Conservation (phyloP, 2,797 vertebrate genomes). For the Melanotaenia parkinsoni region DNA sequence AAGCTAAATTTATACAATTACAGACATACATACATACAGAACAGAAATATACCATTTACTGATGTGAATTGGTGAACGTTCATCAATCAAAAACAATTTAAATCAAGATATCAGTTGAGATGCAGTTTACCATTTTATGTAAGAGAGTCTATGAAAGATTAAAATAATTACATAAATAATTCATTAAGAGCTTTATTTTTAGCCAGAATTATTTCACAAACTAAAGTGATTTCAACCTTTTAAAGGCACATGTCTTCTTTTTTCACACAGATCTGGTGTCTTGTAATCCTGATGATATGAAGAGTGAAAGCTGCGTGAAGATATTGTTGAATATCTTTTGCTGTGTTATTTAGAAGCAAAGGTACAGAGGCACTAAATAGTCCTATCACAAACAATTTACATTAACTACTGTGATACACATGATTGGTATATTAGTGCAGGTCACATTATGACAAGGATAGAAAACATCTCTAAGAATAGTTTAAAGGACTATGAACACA, state of each 20-base stretch:
- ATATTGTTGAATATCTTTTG: not conserved
- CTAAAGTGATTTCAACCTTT: not conserved
- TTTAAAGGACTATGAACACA: no score
- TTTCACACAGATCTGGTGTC: not conserved
- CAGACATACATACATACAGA: no score
- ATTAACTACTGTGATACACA: no score
- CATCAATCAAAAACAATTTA: no score
- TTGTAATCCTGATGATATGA: not conserved
- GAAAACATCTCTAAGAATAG: not conserved
- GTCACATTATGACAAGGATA: conserved; percentile 1
- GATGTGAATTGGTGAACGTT: not conserved
- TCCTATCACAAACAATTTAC: no score
- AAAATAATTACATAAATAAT: no score
- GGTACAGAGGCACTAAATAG: no score
- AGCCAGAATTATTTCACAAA: not conserved
- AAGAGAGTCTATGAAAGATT: no score
- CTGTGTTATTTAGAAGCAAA: no score
- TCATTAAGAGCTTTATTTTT: not conserved
- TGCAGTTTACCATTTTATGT: no score
- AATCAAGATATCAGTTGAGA: no score
- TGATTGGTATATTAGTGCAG: no score
- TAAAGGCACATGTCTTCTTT: not conserved
- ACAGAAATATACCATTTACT: not conserved
- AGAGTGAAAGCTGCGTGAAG: not conserved
- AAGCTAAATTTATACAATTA: not conserved